phyloP scores from a whole-genome alignment of 2,113 vertebrate species.

The Cacatua alba region DNA sequence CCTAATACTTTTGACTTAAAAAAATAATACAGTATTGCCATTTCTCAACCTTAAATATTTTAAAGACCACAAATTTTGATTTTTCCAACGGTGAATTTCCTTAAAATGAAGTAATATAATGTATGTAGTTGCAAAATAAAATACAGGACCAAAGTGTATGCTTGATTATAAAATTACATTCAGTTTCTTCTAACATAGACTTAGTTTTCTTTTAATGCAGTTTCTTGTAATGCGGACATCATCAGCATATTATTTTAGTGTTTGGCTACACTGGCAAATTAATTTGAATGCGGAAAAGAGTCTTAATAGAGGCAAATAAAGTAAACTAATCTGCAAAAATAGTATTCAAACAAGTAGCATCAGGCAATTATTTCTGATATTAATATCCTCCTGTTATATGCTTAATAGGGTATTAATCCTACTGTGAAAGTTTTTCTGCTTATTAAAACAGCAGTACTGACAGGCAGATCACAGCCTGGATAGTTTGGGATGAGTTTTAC shows the following conservation, averaged over 20 bases:
- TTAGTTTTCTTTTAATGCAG: too few relatives aligned
- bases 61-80: background rate
- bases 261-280: background rate
- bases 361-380: background rate
- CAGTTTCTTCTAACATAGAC: background rate
- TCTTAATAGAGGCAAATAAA: background rate
- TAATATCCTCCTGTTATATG: background rate
- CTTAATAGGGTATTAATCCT: background rate
- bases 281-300: background rate
- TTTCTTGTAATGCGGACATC: background rate
- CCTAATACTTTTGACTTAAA: background rate
- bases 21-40: background rate
- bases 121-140: background rate
- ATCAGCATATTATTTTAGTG: background rate
- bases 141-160: background rate
- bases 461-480: background rate
- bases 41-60: background rate
- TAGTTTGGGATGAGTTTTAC: rapidly evolving
- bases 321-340: background rate
- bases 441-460: background rate
- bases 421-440: background rate
- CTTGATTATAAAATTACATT: background rate
- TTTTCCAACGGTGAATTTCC: background rate
- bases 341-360: background rate
- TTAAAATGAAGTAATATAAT: background rate